Conservation (phyloP, 2,797 vertebrate genomes). For the Syndactyla subalaris region DNA sequence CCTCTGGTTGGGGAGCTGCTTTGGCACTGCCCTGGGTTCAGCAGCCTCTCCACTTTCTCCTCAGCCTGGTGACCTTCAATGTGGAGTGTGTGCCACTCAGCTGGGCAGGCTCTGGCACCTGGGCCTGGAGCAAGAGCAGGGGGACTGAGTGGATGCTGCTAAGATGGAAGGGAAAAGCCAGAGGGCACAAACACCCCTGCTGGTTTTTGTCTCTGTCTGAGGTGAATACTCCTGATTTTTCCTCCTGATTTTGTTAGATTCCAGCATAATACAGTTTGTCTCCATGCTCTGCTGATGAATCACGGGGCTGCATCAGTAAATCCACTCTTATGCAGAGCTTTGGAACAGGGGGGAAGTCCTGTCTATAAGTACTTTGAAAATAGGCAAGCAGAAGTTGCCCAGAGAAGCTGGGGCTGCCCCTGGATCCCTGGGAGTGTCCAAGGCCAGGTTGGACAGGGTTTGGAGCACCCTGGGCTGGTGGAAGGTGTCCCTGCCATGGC, state of each 20-base stretch:
- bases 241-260: neutral
- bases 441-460: neutral
- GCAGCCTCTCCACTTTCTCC: neutral
- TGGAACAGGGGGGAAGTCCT: neutral
- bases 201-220: neutral
- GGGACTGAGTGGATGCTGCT: fast-evolving
- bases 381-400: neutral
- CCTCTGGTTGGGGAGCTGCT: neutral
- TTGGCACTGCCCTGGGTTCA: neutral
- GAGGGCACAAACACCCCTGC: fast-evolving
- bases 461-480: neutral
- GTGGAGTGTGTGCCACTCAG: fast-evolving
- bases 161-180: neutral
- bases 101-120: fast-evolving
- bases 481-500: neutral
- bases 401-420: neutral
- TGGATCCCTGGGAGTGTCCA: neutral
- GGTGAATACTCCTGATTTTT: neutral
- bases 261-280: neutral
- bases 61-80: neutral
- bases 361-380: neutral
- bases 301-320: neutral
- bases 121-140: neutral
- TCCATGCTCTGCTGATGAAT: neutral
- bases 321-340: neutral